Evolutionary conservation across 1,140 invertebrate species (phyloP).

Genomic region (Rhizoglyphus robini): DNA sequence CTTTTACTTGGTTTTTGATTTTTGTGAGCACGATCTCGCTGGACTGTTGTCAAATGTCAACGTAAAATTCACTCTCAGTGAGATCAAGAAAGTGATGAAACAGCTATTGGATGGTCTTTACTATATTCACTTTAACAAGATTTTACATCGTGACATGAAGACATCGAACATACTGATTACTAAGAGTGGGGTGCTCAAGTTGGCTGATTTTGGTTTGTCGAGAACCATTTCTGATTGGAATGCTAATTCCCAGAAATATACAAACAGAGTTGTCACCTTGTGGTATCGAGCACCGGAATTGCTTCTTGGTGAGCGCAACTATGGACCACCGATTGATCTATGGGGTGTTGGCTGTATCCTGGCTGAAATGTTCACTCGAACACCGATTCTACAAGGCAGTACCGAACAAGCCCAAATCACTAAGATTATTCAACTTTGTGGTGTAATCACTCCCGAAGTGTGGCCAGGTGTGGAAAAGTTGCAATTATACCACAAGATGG

Average conservation of each 20-base stretch:
- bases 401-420: slow-evolving; percentile 91
- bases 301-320: slow-evolving; percentile 79
- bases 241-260: slow-evolving; percentile 45
- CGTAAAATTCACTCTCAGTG: slow-evolving; percentile 65
- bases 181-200: slow-evolving; percentile 80
- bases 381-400: slow-evolving; percentile 56
- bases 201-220: slow-evolving; percentile 81
- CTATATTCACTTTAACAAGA: slow-evolving; percentile 92
- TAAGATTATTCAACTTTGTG: slow-evolving; percentile 88
- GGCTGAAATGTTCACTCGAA: slow-evolving; percentile 95
- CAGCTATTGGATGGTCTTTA: slow-evolving; percentile 91
- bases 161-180: slow-evolving; percentile 97
- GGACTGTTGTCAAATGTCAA: slow-evolving; percentile 88
- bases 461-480: slow-evolving; percentile 91
- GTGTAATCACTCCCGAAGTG: slow-evolving; percentile 63
- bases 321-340: slow-evolving; percentile 89
- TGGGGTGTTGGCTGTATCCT: slow-evolving; percentile 82
- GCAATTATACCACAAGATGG: slow-evolving; percentile 79
- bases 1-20: slow-evolving; percentile 96
- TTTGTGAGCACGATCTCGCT: slow-evolving; percentile 97
- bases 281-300: slow-evolving; percentile 92
- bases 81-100: slow-evolving; percentile 96
- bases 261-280: slow-evolving; percentile 78
- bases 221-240: slow-evolving; percentile 63
- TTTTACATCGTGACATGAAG: slow-evolving; percentile 33